phyloP scores from a whole-genome alignment of 2,888 invertebrate genomes.

The Epistrophe eligans region DNA sequence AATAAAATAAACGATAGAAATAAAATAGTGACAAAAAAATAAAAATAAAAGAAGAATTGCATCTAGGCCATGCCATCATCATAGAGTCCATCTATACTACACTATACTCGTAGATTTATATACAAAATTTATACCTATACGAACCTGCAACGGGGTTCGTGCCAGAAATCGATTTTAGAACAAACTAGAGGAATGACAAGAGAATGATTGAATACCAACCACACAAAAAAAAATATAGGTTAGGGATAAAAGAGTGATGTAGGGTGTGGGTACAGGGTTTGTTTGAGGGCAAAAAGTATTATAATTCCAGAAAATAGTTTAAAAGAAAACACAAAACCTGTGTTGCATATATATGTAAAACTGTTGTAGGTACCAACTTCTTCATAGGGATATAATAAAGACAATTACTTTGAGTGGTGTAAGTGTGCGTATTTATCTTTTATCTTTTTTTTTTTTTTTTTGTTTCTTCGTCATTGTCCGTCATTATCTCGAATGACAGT shows the following conservation, averaged over 20 bases:
- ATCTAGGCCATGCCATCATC: conserved; percentile 41
- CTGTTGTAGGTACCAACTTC: neutral
- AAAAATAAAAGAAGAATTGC: conserved; percentile 23
- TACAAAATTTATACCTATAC: conserved; percentile 7
- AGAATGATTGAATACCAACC: conserved; percentile 34
- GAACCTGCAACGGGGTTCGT: conserved; percentile 42
- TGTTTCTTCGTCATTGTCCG: neutral
- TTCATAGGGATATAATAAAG: conserved; percentile 36
- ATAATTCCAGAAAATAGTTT: conserved; percentile 36
- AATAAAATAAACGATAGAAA: conserved; percentile 26
- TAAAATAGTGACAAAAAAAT: conserved; percentile 6
- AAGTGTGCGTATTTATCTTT: conserved; percentile 33
- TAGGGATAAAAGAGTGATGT: neutral
- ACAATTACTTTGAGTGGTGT: conserved; percentile 49
- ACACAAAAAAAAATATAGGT: neutral
- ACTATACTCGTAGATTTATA: neutral
- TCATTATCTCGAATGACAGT: conserved; percentile 29
- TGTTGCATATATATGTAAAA: neutral
- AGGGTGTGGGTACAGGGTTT: neutral
- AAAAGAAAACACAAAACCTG: conserved; percentile 6
- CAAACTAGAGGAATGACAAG: conserved; percentile 27
- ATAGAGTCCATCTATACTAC: conserved; percentile 4
- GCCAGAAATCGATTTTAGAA: conserved; percentile 58
- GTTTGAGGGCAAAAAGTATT: neutral
- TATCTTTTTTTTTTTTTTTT: neutral